Evolutionary conservation across 2,797 vertebrate species (phyloP).

Genomic region (Acanthis flammea): DNA sequence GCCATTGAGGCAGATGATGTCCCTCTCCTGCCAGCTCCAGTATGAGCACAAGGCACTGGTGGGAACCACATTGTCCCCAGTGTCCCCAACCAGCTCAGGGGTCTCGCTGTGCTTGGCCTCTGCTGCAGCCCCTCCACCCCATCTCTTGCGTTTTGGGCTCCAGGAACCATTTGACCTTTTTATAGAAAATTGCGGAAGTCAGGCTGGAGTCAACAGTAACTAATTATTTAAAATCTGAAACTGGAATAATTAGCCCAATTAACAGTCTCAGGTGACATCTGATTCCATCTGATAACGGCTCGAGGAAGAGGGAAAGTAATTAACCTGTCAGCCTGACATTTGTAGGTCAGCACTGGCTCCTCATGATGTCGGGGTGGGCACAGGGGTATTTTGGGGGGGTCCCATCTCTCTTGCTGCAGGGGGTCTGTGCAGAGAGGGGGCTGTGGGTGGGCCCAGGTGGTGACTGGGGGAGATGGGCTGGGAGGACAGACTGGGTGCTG

Average conservation of each 20-base stretch:
- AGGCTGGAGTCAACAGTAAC: slow-evolving; percentile 36
- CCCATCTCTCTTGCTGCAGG: accelerated
- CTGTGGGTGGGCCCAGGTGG: background rate
- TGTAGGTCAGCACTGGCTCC: background rate
- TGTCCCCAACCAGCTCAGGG: accelerated
- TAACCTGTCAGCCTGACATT: slow-evolving; percentile 53
- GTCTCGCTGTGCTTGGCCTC: accelerated
- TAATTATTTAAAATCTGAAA: slow-evolving; percentile 60
- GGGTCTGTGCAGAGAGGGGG: background rate
- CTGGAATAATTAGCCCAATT: slow-evolving; percentile 64
- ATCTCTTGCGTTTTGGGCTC: accelerated
- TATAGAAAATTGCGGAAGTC: background rate
- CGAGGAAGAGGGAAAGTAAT: slow-evolving; percentile 50
- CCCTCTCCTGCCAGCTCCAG: background rate
- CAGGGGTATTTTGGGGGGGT: background rate
- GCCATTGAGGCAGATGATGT: background rate
- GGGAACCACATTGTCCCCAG: background rate
- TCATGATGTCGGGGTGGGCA: accelerated
- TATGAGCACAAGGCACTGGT: accelerated
- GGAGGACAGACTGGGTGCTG: accelerated
- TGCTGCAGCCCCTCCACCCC: accelerated
- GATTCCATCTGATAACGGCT: slow-evolving; percentile 40
- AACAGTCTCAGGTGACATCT: slow-evolving; percentile 61
- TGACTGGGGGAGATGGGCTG: accelerated
- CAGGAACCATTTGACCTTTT: background rate